Percentiles rank a stretch among this genome's conserved stretches.
phyloP scores from a whole-genome alignment of 2,113 vertebrate genomes.

The Cyphotilapia sp. region DNA sequence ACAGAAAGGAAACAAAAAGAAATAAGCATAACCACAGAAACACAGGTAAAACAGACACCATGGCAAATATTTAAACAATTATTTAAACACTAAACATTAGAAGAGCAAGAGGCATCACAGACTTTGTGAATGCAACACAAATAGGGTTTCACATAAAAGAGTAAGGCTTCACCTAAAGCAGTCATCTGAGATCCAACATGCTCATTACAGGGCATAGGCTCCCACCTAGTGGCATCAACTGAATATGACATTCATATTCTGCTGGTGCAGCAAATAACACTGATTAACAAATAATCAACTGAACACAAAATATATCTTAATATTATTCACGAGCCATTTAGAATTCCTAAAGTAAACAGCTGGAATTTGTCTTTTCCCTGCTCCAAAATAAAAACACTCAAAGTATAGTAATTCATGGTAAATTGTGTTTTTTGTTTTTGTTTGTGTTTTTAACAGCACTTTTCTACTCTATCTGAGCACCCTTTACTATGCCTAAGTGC shows the following conservation, averaged over 20 bases:
- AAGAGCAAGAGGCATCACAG: background rate
- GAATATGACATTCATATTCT: background rate
- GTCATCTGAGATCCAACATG: background rate
- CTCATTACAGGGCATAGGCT: background rate
- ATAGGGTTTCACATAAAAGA: background rate
- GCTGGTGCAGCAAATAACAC: background rate
- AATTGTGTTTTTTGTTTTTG: background rate
- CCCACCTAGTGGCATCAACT: background rate
- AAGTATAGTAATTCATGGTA: background rate
- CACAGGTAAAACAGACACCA: rapidly evolving
- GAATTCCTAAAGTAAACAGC: background rate
- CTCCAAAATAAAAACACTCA: background rate
- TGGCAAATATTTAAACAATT: background rate
- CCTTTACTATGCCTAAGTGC: background rate
- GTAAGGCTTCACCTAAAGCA: background rate
- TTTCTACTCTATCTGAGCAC: background rate
- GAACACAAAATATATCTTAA: background rate
- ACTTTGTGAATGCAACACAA: background rate
- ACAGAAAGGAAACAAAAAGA: background rate
- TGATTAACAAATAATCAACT: background rate
- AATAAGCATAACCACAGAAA: background rate
- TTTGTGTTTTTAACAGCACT: background rate
- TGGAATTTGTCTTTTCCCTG: background rate
- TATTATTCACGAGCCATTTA: background rate
- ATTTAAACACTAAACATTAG: background rate